A percentile compares a stretch with the other conserved stretches of the same genome.
These are phyloP conservation scores for Hormiphora californensis DNA, from an alignment of 37 sponge, comb jelly and placozoan genomes.

Conservation along the genomic window DNA sequence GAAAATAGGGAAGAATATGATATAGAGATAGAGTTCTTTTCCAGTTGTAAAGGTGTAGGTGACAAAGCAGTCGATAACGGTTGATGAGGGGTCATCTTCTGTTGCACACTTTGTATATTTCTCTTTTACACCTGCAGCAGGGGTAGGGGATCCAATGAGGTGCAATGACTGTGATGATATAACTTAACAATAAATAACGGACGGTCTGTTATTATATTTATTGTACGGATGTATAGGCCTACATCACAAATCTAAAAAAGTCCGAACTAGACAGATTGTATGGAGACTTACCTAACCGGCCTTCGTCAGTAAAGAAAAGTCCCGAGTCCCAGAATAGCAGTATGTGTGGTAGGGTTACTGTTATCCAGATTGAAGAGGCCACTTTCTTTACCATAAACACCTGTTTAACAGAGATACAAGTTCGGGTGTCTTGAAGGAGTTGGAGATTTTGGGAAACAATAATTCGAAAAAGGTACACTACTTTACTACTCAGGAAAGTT, in stretches of 20 bases:
- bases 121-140: background rate
- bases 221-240: too few species aligned
- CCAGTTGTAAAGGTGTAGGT: constrained; percentile 40
- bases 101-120: background rate
- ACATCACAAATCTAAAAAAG: too few species aligned
- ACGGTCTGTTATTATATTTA: too few species aligned
- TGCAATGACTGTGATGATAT: too few species aligned
- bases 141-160: background rate
- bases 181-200: too few species aligned
- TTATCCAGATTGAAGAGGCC: constrained; percentile 30
- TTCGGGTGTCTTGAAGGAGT: background rate
- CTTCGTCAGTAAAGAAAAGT: constrained; percentile 5
- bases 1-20: background rate
- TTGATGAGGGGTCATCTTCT: background rate
- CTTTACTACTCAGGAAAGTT: too few species aligned
- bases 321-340: background rate
- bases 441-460: too few species aligned
- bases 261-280: background rate
- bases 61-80: background rate
- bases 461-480: too few species aligned
- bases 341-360: constrained; percentile 35
- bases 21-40: constrained; percentile 29
- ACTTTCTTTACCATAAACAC: constrained; percentile 47
- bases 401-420: background rate
- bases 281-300: background rate